Percentiles rank a stretch among this genome's conserved stretches.
These are phyloP conservation scores for Elephantulus edwardii DNA, from an alignment of 2,113 vertebrate genomes.

Conservation along the genomic window DNA sequence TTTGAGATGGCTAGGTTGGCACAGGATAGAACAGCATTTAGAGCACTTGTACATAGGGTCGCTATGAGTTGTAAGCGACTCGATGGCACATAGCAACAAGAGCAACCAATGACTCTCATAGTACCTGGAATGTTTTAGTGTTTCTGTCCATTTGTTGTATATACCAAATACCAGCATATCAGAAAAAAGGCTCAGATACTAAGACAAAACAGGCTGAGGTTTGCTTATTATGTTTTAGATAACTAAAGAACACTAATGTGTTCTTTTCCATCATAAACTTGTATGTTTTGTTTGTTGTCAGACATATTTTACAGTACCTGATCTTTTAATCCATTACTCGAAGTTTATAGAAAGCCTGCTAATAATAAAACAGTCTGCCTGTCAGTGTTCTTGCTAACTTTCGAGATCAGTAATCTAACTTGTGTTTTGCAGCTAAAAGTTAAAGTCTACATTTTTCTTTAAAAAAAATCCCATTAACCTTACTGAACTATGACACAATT, in stretches of 20 bases:
- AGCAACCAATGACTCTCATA: neutral
- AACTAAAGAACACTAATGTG: too few relatives aligned
- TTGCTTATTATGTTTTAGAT: neutral
- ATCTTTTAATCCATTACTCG: neutral
- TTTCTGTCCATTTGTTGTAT: neutral
- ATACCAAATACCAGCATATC: rapidly evolving
- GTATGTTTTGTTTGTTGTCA: neutral
- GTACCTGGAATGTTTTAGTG: neutral
- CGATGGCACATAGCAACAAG: too few relatives aligned
- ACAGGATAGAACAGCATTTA: too few relatives aligned
- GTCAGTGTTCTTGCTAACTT: neutral
- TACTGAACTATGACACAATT: neutral
- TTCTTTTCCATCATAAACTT: neutral
- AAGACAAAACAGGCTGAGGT: neutral
- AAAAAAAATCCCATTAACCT: neutral
- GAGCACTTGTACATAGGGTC: too few relatives aligned
- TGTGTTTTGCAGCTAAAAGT: neutral
- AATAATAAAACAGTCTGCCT: neutral
- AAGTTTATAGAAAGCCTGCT: neutral
- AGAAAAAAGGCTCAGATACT: neutral
- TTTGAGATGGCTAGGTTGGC: too few relatives aligned
- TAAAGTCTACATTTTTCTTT: neutral
- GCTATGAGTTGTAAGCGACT: too few relatives aligned
- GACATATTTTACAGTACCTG: neutral
- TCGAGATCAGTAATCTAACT: neutral